phyloP scores from a whole-genome alignment of 1,140 invertebrate species.

The Bicyclus anynana region DNA sequence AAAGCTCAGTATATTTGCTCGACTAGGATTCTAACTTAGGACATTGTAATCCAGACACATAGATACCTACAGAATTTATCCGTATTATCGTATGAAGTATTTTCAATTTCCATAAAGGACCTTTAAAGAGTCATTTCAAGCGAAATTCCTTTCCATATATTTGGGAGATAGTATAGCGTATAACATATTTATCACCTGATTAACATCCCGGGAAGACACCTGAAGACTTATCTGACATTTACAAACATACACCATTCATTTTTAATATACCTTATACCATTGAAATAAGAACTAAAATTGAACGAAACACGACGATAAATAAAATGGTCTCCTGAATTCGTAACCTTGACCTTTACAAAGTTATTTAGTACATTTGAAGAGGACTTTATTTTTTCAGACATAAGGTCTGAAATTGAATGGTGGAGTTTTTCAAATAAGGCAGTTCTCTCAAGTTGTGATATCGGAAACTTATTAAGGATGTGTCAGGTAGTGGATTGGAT shows the following conservation, averaged over 20 bases:
- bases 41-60: too few species aligned
- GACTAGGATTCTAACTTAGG: too few species aligned
- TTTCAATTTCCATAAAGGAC: not conserved
- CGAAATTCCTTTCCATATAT: not conserved
- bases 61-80: too few species aligned
- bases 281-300: not conserved
- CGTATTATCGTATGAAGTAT: too few species aligned
- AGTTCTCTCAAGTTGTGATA: not conserved
- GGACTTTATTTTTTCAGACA: not conserved
- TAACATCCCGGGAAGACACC: conserved; percentile 8
- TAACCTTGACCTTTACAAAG: not conserved
- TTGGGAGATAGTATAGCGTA: not conserved
- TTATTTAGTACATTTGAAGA: not conserved
- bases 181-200: conserved; percentile 10
- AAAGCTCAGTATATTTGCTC: too few species aligned
- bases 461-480: conserved; percentile 6
- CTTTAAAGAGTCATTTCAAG: not conserved
- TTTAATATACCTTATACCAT: not conserved
- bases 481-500: conserved; percentile 1
- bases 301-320: not conserved
- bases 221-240: conserved; percentile 1
- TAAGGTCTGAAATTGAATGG: not conserved
- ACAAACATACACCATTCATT: not conserved
- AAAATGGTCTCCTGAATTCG: not conserved
- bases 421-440: not conserved